Percentiles rank a stretch among this genome's conserved stretches.
These are phyloP conservation scores for Cnemophilus loriae DNA, from an alignment of 2,113 vertebrate genomes.

Conservation along the genomic window DNA sequence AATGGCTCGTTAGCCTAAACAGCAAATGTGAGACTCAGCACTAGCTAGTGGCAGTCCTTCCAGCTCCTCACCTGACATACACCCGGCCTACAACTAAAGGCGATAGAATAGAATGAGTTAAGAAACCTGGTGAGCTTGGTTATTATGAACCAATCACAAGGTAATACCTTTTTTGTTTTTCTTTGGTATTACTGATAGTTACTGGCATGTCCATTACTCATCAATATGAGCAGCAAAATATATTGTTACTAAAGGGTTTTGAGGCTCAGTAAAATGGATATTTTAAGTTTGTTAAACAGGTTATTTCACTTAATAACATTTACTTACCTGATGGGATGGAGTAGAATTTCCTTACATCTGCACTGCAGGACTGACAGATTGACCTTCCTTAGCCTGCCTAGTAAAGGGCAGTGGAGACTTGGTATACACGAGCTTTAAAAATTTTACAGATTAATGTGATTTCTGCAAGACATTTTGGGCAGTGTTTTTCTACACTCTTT, in stretches of 20 bases:
- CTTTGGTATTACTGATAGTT: neutral
- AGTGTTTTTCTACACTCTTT: neutral
- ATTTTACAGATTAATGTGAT: neutral
- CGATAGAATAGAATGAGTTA: neutral
- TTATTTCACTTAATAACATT: neutral
- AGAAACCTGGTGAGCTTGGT: neutral
- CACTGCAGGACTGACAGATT: neutral
- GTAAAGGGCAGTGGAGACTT: neutral
- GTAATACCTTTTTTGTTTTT: neutral
- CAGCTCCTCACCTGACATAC: neutral
- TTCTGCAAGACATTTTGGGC: neutral
- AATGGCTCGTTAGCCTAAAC: neutral
- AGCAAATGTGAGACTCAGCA: neutral
- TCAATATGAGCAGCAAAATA: neutral
- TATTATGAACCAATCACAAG: neutral
- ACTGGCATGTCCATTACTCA: neutral
- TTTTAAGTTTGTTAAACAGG: neutral
- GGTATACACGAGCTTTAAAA: neutral
- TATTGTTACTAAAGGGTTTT: neutral
- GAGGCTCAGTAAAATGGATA: neutral
- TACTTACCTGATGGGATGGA: neutral
- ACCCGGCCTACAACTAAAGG: neutral
- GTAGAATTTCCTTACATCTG: neutral
- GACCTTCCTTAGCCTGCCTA: neutral
- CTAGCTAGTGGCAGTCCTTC: neutral